Conservation (phyloP, 2,888 invertebrate genomes). For the Caenorhabditis uteleia region DNA sequence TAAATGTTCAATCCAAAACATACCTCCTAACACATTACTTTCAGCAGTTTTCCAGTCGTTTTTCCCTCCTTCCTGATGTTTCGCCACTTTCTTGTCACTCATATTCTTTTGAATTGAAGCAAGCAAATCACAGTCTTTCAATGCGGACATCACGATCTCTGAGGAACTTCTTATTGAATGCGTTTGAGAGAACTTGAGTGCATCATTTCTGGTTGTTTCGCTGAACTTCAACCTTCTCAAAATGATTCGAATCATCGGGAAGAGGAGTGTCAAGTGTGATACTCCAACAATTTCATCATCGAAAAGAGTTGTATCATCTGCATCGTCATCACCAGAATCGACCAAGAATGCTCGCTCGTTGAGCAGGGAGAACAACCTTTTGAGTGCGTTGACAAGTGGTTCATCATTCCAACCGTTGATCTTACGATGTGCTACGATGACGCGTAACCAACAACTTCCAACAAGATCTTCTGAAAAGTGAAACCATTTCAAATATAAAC, state of each 20-base stretch:
- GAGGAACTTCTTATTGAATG: slow-evolving; percentile 45
- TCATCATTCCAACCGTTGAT: slow-evolving; percentile 53
- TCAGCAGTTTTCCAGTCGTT: slow-evolving; percentile 29
- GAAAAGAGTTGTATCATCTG: slow-evolving; percentile 23
- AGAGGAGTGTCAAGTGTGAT: slow-evolving; percentile 47
- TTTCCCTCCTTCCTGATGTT: no score
- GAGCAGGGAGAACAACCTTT: slow-evolving; percentile 52
- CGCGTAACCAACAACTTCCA: slow-evolving; percentile 55
- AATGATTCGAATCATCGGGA: slow-evolving; percentile 50
- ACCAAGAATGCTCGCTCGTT: slow-evolving; percentile 54
- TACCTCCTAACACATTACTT: slow-evolving; percentile 9
- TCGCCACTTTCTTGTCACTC: no score
- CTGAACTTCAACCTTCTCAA: no score
- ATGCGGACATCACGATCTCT: slow-evolving; percentile 45
- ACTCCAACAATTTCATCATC: slow-evolving; percentile 54
- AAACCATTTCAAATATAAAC: no score
- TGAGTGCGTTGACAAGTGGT: slow-evolving; percentile 49
- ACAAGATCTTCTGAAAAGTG: slow-evolving; percentile 59
- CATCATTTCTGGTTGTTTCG: slow-evolving; percentile 32
- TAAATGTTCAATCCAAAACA: no score
- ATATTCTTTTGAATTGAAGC: no score
- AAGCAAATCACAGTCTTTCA: no score
- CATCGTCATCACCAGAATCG: slow-evolving; percentile 55
- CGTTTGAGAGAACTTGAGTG: slow-evolving; percentile 34
- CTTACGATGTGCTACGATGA: slow-evolving; percentile 49